Conservation (phyloP, 2,797 vertebrate genomes). For the Thamnophis elegans region DNA sequence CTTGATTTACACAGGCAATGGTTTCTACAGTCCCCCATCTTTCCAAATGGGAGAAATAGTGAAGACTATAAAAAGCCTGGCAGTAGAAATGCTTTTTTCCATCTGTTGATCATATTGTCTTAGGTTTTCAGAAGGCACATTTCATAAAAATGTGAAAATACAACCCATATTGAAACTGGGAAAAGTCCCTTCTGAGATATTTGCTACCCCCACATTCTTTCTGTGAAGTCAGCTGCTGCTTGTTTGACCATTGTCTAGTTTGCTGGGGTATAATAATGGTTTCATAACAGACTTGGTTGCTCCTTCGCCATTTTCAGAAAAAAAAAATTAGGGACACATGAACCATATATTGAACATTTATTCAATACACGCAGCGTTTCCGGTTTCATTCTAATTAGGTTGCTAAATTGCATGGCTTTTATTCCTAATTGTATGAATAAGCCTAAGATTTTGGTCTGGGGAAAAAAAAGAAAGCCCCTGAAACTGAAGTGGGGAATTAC, state of each 20-base stretch:
- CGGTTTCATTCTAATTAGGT: not conserved
- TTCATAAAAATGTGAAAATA: not conserved
- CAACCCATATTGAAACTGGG: not conserved
- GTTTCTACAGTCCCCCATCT: not conserved
- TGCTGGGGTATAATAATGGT: not conserved
- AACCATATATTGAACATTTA: not conserved
- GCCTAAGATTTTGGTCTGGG: not conserved
- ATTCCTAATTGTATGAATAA: not conserved
- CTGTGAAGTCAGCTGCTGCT: not conserved
- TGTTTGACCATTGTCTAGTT: not conserved
- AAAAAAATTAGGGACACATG: not conserved
- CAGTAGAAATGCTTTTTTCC: conserved; percentile 47
- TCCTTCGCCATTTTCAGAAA: too few species aligned
- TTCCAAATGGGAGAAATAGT: not conserved
- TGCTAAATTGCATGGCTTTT: not conserved
- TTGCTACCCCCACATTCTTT: not conserved
- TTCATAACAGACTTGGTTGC: not conserved
- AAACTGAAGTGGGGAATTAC: not conserved
- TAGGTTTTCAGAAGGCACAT: not conserved
- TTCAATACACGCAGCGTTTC: not conserved
- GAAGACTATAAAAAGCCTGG: conserved; percentile 24
- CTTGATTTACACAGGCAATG: conserved; percentile 22
- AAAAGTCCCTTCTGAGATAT: not conserved
- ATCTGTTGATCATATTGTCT: conserved; percentile 34
- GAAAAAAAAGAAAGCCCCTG: not conserved